A percentile compares a stretch with the other conserved stretches of the same genome.
Evolutionary conservation across 2,797 vertebrate genomes (phyloP).

Genomic region (Avahi laniger): DNA sequence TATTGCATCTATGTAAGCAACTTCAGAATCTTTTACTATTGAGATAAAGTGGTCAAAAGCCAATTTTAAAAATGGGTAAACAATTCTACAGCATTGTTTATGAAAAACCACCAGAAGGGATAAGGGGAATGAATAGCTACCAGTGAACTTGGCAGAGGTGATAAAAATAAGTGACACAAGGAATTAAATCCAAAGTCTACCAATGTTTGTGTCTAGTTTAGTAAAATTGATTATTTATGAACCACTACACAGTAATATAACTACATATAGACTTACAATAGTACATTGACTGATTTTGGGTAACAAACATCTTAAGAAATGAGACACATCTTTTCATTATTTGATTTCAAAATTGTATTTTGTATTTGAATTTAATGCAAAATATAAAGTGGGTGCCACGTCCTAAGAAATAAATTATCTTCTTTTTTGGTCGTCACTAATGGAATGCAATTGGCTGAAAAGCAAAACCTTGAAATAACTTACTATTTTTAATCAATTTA

Average conservation of each 20-base stretch:
- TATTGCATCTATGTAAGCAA: background rate
- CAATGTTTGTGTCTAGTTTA: background rate
- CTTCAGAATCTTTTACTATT: background rate
- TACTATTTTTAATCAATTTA: background rate
- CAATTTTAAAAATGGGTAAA: background rate
- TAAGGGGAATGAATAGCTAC: background rate
- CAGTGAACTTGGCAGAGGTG: background rate
- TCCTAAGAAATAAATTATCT: background rate
- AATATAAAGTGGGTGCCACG: background rate
- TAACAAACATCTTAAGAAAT: background rate
- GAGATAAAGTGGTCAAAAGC: background rate
- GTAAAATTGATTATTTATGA: background rate
- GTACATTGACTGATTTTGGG: background rate
- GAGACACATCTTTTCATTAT: background rate
- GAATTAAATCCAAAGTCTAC: background rate
- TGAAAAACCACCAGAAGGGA: background rate
- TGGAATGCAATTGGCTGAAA: background rate
- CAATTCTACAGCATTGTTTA: background rate
- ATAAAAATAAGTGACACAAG: background rate
- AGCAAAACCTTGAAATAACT: background rate
- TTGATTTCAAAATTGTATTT: background rate
- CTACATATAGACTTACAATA: too few species aligned
- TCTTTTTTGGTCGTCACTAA: background rate
- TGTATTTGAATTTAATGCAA: background rate
- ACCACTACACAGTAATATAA: background rate